Evolutionary conservation across 1,140 invertebrate species (phyloP).

Genomic region (Aphaenogaster floridana): DNA sequence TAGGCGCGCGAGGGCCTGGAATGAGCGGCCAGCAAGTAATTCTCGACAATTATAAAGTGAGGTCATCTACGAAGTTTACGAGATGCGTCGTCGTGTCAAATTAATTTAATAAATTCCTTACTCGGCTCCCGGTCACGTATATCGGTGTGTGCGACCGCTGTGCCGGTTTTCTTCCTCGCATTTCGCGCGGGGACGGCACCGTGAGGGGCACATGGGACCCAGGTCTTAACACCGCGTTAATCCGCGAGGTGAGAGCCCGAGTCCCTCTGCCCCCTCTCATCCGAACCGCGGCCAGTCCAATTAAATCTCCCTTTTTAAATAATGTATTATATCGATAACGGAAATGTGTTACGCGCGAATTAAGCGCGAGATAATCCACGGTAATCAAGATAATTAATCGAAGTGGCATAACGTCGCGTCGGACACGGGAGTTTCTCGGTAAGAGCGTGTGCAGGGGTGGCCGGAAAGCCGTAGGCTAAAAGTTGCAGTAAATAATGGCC

Average conservation of each 20-base stretch:
- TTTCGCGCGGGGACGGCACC: background rate
- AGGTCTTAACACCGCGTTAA: conserved; percentile 46
- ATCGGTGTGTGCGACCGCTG: conserved; percentile 55
- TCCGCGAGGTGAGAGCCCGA: conserved; percentile 9
- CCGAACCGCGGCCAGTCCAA: conserved; percentile 30
- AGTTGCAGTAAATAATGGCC: conserved; percentile 42
- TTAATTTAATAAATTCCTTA: conserved; percentile 87
- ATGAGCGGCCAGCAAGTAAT: conserved; percentile 79
- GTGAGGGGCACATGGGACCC: background rate
- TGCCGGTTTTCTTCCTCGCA: conserved; percentile 56
- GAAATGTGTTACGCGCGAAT: conserved; percentile 43
- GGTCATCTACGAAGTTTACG: conserved; percentile 86
- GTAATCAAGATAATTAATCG: conserved; percentile 50
- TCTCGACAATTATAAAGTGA: conserved; percentile 87
- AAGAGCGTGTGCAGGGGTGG: background rate
- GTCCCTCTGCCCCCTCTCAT: background rate
- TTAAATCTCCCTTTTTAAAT: conserved; percentile 52
- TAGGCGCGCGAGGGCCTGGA: conserved; percentile 29
- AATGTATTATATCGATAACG: conserved; percentile 25
- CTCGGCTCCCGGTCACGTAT: conserved; percentile 78
- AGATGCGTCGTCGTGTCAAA: conserved; percentile 86
- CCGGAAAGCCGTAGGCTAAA: conserved; percentile 23
- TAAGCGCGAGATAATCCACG: conserved; percentile 41
- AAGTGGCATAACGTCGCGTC: conserved; percentile 32
- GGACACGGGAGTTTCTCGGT: conserved; percentile 5